Evolutionary conservation across 64 coral and sea anemone genomes (phyloP), one percentile per base, ranked within the genome.

Genomic region (Pachyseris speciosa): DNA sequence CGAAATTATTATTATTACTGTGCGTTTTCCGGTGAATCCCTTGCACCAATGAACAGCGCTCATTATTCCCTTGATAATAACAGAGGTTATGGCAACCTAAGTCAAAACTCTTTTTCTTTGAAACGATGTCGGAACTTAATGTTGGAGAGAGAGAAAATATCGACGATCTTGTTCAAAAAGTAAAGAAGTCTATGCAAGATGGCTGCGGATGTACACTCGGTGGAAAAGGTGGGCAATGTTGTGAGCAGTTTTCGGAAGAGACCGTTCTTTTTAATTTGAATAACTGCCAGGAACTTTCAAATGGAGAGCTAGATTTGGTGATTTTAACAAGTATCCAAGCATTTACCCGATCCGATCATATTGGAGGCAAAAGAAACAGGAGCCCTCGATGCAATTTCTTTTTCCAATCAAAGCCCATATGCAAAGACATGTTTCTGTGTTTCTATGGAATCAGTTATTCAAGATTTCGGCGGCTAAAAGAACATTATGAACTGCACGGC

Each of bases 401-500:
- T 9, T 85, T 65, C 41, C 53, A 85, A 22, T 64, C 55, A 34
- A 13, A 6, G 1, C 75, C 5, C 24, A 26, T 51, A 1, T 80
- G 75, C 11, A 48, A 80, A 9, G 75, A 53, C 5, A 80, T 53
- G 47, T 80, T 80, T 34, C 44, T 80, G 40, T 87, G 64, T n/a
- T n/a, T n/a, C n/a, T n/a, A n/a, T n/a, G n/a, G n/a, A n/a, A n/a
- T n/a, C n/a, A n/a, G n/a, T n/a, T n/a, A n/a, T n/a, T n/a, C n/a
- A n/a, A n/a, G n/a, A n/a, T n/a, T n/a, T n/a, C n/a, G n/a, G n/a
- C n/a, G n/a, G n/a, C n/a, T n/a, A n/a, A n/a, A n/a, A n/a, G n/a
- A n/a, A n/a, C n/a, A n/a, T n/a, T n/a, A n/a, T n/a, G n/a, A n/a
- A n/a, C n/a, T n/a, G n/a, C n/a, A n/a, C n/a, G n/a, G n/a, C n/a